phyloP scores from a whole-genome alignment of 2,797 vertebrate species.

The Enteromius treurensis region DNA sequence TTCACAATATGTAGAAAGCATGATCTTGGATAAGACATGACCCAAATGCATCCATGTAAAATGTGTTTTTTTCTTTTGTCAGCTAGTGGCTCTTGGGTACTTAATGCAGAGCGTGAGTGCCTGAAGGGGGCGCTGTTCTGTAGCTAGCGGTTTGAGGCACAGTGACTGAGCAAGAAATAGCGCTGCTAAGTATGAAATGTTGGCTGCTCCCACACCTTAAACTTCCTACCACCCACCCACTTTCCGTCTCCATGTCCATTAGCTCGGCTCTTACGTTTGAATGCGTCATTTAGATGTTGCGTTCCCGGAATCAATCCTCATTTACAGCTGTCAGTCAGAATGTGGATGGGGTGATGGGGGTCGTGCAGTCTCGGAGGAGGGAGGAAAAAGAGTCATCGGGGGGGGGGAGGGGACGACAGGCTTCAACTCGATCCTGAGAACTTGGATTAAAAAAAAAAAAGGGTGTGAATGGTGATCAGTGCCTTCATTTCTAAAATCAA shows the following conservation, averaged over 20 bases:
- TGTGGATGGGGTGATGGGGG: conserved; percentile 17
- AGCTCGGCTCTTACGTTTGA: conserved; percentile 15
- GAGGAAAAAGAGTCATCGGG: conserved; percentile 42
- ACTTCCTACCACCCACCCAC: not conserved
- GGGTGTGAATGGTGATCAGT: conserved; percentile 25
- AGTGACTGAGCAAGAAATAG: conserved; percentile 64
- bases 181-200: conserved; percentile 32
- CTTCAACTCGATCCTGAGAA: conserved; percentile 27
- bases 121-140: conserved; percentile 56
- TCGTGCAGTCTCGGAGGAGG: conserved; percentile 48
- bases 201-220: conserved; percentile 8
- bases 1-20: conserved; percentile 7
- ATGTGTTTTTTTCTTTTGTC: conserved; percentile 40
- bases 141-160: conserved; percentile 33
- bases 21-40: conserved; percentile 28
- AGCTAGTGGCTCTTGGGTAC: conserved; percentile 35
- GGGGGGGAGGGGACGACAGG: conserved; percentile 18
- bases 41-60: conserved; percentile 43
- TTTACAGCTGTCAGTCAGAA: conserved; percentile 60
- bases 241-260: conserved; percentile 8
- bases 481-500: not conserved
- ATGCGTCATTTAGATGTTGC: conserved; percentile 42
- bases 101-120: conserved; percentile 23
- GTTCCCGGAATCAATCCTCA: conserved; percentile 50
- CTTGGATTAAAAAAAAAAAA: not conserved